phyloP scores from a whole-genome alignment of 2,888 invertebrate genomes.

The Diachrysia chrysitis region DNA sequence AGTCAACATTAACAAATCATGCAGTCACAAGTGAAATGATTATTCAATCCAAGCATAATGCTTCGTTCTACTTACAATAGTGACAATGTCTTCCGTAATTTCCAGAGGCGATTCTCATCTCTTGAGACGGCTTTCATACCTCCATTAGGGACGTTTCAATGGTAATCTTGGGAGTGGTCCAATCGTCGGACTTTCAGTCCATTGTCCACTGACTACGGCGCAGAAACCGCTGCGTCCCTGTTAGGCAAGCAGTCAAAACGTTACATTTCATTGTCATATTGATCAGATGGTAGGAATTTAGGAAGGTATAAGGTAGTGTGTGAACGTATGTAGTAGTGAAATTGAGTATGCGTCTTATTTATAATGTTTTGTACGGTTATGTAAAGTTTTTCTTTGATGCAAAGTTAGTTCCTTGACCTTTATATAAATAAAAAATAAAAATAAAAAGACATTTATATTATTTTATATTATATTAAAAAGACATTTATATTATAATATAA shows the following conservation, averaged over 20 bases:
- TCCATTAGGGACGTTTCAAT: slow-evolving; percentile 65
- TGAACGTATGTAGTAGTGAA: slow-evolving; percentile 25
- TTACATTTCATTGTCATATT: slow-evolving; percentile 15
- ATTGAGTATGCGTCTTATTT: slow-evolving; percentile 8
- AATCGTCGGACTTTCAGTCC: slow-evolving; percentile 52
- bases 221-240: slow-evolving; percentile 44
- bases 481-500: no score
- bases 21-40: slow-evolving; percentile 19
- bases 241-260: slow-evolving; percentile 31
- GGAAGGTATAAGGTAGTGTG: slow-evolving; percentile 5
- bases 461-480: no score
- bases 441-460: no score
- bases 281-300: slow-evolving; percentile 3
- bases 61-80: slow-evolving; percentile 50
- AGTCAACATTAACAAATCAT: neutral
- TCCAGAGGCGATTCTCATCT: slow-evolving; percentile 52
- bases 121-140: slow-evolving; percentile 56
- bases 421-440: no score
- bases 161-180: slow-evolving; percentile 70
- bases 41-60: slow-evolving; percentile 31
- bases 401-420: neutral
- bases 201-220: slow-evolving; percentile 56
- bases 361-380: no score
- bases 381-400: no score
- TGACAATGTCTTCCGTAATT: slow-evolving; percentile 55